These are phyloP conservation scores for Panthera uncia DNA, from an alignment of 2,113 vertebrate genomes.

Conservation along the genomic window DNA sequence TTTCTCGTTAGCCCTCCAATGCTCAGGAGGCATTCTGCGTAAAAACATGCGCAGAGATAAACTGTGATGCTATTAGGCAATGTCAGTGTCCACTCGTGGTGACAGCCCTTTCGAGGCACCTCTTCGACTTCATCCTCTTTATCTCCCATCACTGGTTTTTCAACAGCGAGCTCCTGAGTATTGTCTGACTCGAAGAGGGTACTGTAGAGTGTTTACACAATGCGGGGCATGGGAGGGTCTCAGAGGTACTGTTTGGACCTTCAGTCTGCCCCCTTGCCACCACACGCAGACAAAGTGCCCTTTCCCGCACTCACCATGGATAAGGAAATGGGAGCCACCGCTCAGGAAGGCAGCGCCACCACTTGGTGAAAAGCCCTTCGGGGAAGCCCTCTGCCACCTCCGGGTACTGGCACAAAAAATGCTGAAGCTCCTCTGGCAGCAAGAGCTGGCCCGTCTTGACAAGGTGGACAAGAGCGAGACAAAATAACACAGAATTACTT, in stretches of 20 bases:
- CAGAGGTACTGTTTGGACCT: too few relatives aligned
- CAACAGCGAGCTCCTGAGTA: not conserved
- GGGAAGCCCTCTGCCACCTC: conserved; percentile 80
- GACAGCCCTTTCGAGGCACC: rapidly evolving
- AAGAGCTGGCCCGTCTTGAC: conserved; percentile 82
- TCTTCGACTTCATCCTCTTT: not conserved
- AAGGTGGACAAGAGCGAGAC: conserved; percentile 27
- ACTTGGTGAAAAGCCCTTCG: conserved; percentile 80
- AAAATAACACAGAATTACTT: not conserved
- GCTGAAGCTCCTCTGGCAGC: conserved; percentile 80
- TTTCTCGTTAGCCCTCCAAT: not conserved
- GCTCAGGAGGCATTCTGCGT: not conserved
- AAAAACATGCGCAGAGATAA: not conserved
- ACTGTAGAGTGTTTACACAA: too few relatives aligned
- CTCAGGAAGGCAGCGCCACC: conserved; percentile 81
- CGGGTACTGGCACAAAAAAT: conserved; percentile 82
- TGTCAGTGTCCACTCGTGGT: not conserved
- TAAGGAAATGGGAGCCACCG: conserved; percentile 80
- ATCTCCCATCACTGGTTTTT: not conserved
- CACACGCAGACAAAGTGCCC: rapidly evolving
- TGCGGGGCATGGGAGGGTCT: not conserved
- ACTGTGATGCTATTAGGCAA: not conserved
- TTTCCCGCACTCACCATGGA: conserved; percentile 82
- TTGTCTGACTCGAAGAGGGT: not conserved
- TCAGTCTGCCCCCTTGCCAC: not conserved